Base-by-base conservation (phyloP, 2,888 invertebrate species). In the Ectemnius cavifrons region DNA sequence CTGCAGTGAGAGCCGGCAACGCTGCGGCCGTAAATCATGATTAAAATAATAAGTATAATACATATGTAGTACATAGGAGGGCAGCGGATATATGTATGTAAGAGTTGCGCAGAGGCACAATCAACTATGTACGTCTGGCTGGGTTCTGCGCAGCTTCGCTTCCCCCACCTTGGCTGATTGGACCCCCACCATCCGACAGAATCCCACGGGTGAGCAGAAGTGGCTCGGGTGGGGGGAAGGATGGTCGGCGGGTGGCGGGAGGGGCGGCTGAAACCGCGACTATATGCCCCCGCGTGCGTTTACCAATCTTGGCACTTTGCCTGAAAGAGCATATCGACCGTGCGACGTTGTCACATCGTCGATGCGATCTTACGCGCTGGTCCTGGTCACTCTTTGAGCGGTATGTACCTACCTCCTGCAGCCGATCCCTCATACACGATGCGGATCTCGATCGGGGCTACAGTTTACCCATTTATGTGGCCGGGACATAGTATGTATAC, bases 321-420 rank as follows among this genome's bases (percentile, higher is more conserved):
- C 91, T 91, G 89, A 90, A 91, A 90, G 89, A 90, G 88, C 89
- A 90, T 91, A 91, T 91, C 91, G 91, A 91, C 90, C 91, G 90
- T 87, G 87, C 91, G 82, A 84, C 87, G 91, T 90, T 91, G 91
- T 89, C 91, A 90, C 85, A 84, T 90, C 85, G 81, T 82, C 82
- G 63, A 76, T 77, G 78, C 84, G 85, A 87, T 88, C 86, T 88
- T 84, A 78, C 78, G 75, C 81, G 80, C 78, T 83, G 81, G 83
- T 80, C 79, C 83, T 82, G 83, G 80, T 74, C 79, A 85, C 81
- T 86, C 85, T 83, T 86, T 83, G 86, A 85, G 77, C 74, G 77
- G 84, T 85, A 85, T 84, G 86, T 87, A 85, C 83, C 79, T 79
- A 78, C 78, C 83, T 74, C 76, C 81, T 80, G 84, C 79, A 77